Evolutionary conservation across 2,888 invertebrate genomes (phyloP), one percentile per base, ranked within the genome.

Genomic region (Coremacera marginata): DNA sequence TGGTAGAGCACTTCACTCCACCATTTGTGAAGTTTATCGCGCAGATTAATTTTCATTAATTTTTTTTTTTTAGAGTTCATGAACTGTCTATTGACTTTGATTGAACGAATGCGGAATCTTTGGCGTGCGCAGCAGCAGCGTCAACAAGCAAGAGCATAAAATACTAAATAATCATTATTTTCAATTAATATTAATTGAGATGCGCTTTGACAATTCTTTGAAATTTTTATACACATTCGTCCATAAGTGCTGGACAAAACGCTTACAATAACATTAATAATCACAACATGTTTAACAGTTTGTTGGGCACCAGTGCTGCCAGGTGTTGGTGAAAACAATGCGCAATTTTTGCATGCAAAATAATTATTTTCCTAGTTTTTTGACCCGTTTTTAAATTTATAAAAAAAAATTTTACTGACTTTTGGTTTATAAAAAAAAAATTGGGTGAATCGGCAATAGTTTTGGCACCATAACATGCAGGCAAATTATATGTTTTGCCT

Each of bases 151-250:
- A 31, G n/a, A 70, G 31, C 70, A 70, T 70, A 31, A 57, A 71
- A 57, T 37, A 78, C 78, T 70, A 75, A 78, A 78, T 82, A 84
- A 87, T 87, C 86, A 87, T 87, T 87, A 86, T 86, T 86, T 86
- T 87, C 86, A 87, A 87, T 87, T 87, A 85, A 87, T 86, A 87
- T 87, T 87, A 87, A 87, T 87, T 87, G 86, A 87, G 85, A 84
- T 87, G 87, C 87, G 87, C 86, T 86, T 86, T 86, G 84, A 84
- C 83, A 85, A 81, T 74, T 65, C 74, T 67, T 65, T 65, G 67
- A 67, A 52, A 27, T 37, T 60, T 37, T 49, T 27, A 71, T 51
- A 49, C 68, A 49, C 22, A 37, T 60, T 22, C 57, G 57, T 25
- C 22, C 22, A 52, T 27, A 19, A 44, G 16, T 37, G 57, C 57